A percentile compares a stretch with the other conserved stretches of the same genome.
Conservation (phyloP, 2,888 invertebrate species). For the Patella caerulea region DNA sequence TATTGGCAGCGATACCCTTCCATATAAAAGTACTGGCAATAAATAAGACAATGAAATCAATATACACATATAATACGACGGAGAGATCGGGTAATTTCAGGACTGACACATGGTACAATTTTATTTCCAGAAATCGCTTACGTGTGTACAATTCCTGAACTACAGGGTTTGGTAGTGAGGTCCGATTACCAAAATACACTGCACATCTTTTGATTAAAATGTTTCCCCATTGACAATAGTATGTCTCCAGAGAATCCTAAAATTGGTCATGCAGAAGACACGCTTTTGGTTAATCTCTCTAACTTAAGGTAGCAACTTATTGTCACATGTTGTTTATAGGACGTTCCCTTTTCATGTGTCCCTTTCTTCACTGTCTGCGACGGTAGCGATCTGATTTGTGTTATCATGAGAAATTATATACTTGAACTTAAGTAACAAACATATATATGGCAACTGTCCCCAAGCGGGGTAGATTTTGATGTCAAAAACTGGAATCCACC, state of each 20-base stretch:
- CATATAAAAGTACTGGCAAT: too few species aligned
- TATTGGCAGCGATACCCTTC: too few species aligned
- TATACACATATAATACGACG: too few species aligned
- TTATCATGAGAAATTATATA: background rate
- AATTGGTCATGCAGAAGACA: background rate
- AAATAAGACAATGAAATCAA: too few species aligned
- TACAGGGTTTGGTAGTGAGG: too few species aligned
- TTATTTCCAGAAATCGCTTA: too few species aligned
- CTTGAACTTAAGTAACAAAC: background rate
- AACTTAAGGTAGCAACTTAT: background rate
- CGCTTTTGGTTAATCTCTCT: background rate
- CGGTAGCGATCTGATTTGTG: background rate
- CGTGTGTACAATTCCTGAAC: too few species aligned
- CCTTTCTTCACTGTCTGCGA: background rate
- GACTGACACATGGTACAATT: too few species aligned
- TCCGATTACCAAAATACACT: too few species aligned
- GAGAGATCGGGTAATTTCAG: too few species aligned
- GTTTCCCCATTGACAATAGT: background rate
- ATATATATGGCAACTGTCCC: background rate
- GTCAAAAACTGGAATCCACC: background rate
- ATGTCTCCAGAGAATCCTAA: background rate
- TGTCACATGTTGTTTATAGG: background rate
- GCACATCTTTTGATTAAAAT: too few species aligned
- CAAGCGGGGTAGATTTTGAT: background rate
- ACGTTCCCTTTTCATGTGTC: background rate